Conservation (phyloP, 2,888 invertebrate species). For the Aphodius granarius region DNA sequence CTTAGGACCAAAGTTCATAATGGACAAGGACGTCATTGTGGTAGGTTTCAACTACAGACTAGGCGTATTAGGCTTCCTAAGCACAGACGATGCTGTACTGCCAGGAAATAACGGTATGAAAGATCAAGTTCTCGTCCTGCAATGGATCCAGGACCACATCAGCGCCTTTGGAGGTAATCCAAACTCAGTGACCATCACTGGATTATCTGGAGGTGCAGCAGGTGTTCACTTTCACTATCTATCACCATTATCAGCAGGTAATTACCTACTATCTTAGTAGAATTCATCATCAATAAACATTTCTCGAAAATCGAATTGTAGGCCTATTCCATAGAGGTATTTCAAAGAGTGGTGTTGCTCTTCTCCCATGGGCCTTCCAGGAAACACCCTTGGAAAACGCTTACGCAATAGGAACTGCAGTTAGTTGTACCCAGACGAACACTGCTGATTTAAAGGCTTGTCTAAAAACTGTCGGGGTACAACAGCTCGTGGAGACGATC, state of each 20-base stretch:
- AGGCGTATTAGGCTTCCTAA: constrained; percentile 69
- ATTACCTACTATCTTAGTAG: background rate
- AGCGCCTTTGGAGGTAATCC: constrained; percentile 69
- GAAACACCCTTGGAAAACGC: constrained; percentile 61
- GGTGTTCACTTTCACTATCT: constrained; percentile 71
- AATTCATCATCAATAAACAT: background rate
- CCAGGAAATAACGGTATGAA: constrained; percentile 72
- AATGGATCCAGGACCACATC: constrained; percentile 68
- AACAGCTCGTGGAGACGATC: constrained; percentile 58
- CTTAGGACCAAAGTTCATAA: constrained; percentile 57
- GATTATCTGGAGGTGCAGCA: constrained; percentile 70
- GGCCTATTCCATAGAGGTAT: constrained; percentile 59
- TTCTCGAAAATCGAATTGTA: background rate
- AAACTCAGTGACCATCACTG: constrained; percentile 64
- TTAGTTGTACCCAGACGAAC: constrained; percentile 62
- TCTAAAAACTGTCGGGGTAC: constrained; percentile 60
- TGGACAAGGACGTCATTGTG: constrained; percentile 64
- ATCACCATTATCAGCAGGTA: constrained; percentile 60
- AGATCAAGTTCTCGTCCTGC: constrained; percentile 67
- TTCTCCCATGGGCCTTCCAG: constrained; percentile 58
- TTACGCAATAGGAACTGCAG: constrained; percentile 57
- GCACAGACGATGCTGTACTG: constrained; percentile 66
- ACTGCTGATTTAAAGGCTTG: constrained; percentile 62
- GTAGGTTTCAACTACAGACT: constrained; percentile 69
- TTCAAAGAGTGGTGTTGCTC: constrained; percentile 67